phyloP scores from a whole-genome alignment of 2,113 vertebrate species.

The Tympanuchus pallidicinctus region DNA sequence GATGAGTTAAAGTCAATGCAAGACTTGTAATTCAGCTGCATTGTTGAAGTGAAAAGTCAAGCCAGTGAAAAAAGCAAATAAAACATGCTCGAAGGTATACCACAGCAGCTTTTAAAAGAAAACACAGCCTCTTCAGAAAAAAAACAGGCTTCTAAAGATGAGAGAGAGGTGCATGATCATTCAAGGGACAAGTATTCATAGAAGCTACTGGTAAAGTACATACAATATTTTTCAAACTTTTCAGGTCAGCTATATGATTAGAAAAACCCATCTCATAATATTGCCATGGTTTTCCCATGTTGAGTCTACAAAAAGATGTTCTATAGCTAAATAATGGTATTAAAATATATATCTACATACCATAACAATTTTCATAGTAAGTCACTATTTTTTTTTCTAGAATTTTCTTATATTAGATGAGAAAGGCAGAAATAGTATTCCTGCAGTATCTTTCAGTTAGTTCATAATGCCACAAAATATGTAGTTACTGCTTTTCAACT shows the following conservation, averaged over 20 bases:
- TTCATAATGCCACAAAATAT: not conserved
- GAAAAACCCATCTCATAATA: not conserved
- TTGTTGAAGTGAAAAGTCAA: slow-evolving; percentile 47
- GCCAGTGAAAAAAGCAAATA: slow-evolving; percentile 52
- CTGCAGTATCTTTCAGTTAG: not conserved
- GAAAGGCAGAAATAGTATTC: not conserved
- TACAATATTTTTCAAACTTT: not conserved
- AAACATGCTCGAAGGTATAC: slow-evolving; percentile 61
- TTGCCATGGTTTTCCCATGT: not conserved
- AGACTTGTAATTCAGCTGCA: slow-evolving; percentile 39
- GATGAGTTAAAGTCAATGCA: slow-evolving; percentile 50
- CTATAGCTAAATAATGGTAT: not conserved
- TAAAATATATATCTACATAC: not conserved
- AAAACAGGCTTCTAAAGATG: slow-evolving; percentile 14
- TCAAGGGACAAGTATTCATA: not conserved
- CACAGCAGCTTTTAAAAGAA: slow-evolving; percentile 21
- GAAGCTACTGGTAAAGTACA: slow-evolving; percentile 7
- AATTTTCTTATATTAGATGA: not conserved
- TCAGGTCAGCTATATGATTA: not conserved
- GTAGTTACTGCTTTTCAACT: not conserved
- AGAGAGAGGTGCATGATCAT: not conserved
- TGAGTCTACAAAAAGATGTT: not conserved
- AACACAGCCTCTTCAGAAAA: slow-evolving; percentile 11
- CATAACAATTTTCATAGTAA: not conserved
- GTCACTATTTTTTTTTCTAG: not conserved